A percentile compares a stretch with the other conserved stretches of the same genome.
phyloP scores from a whole-genome alignment of 2,888 invertebrate species.

The Diarsia rubi region DNA sequence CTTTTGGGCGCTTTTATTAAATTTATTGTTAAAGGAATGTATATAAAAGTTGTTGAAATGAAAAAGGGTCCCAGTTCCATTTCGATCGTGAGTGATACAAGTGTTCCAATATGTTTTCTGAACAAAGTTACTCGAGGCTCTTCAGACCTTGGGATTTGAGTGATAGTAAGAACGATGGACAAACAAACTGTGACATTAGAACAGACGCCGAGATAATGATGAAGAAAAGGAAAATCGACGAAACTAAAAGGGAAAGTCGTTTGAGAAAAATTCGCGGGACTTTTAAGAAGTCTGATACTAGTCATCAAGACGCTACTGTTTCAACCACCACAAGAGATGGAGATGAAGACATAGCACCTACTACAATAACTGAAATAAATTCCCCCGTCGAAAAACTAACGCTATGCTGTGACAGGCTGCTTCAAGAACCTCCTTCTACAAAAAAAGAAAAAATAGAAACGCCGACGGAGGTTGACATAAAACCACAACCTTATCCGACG shows the following conservation, averaged over 20 bases:
- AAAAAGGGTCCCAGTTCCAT: slow-evolving; percentile 86
- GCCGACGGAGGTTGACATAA: slow-evolving; percentile 53
- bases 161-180: slow-evolving; percentile 75
- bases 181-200: slow-evolving; percentile 61
- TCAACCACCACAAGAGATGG: slow-evolving; percentile 89
- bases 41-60: slow-evolving; percentile 90
- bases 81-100: slow-evolving; percentile 80
- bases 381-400: slow-evolving; percentile 85
- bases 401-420: slow-evolving; percentile 83
- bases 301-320: slow-evolving; percentile 90
- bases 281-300: slow-evolving; percentile 80
- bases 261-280: slow-evolving; percentile 87
- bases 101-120: slow-evolving; percentile 82
- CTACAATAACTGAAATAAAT: slow-evolving; percentile 57
- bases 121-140: slow-evolving; percentile 88
- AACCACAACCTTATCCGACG: slow-evolving; percentile 55
- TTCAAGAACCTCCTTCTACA: slow-evolving; percentile 73
- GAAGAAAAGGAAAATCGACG: slow-evolving; percentile 77
- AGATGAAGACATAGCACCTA: slow-evolving; percentile 70
- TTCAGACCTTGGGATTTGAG: slow-evolving; percentile 92
- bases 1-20: slow-evolving; percentile 88
- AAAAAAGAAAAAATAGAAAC: slow-evolving; percentile 66
- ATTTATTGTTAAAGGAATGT: slow-evolving; percentile 90
- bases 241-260: slow-evolving; percentile 83
- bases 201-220: slow-evolving; percentile 67